phyloP scores from a whole-genome alignment of 2,797 vertebrate genomes.

The Danio jaintianensis region DNA sequence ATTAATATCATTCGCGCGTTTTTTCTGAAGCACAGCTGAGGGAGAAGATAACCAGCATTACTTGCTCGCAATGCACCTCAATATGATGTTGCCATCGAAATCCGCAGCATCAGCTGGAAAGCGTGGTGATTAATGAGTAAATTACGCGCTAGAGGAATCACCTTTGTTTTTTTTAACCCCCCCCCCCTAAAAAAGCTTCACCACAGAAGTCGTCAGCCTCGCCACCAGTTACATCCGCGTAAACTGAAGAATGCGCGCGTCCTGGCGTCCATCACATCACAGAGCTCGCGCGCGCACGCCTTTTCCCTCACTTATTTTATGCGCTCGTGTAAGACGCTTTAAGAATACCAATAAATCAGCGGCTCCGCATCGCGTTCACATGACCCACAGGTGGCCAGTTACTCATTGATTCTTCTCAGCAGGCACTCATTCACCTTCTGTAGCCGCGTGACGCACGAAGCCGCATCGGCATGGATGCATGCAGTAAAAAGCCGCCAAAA shows the following conservation, averaged over 20 bases:
- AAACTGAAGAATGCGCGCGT: slow-evolving; percentile 39
- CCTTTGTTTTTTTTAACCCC: background rate
- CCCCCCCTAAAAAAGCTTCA: no score
- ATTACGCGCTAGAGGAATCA: background rate
- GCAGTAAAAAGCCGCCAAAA: slow-evolving; percentile 15
- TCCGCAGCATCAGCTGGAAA: no score
- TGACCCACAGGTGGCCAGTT: slow-evolving; percentile 62
- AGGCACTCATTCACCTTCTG: slow-evolving; percentile 25
- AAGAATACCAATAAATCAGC: slow-evolving; percentile 59
- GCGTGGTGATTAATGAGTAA: no score
- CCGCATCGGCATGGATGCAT: slow-evolving; percentile 12
- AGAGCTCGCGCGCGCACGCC: slow-evolving; percentile 23
- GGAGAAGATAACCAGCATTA: background rate
- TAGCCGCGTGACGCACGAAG: slow-evolving; percentile 26
- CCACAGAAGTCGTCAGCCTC: background rate
- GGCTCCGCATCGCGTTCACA: slow-evolving; percentile 52
- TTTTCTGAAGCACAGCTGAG: background rate
- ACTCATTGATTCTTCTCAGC: slow-evolving; percentile 25
- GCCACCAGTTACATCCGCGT: background rate
- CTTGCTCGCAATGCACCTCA: no score
- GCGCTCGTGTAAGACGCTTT: slow-evolving; percentile 43
- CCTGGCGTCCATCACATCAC: slow-evolving; percentile 8
- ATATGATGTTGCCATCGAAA: no score
- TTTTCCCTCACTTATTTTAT: slow-evolving; percentile 33
- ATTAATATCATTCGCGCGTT: background rate